A percentile compares a stretch with the other conserved stretches of the same genome.
These are phyloP conservation scores for Ciconia maguari DNA, from an alignment of 2,113 vertebrate species.

Conservation along the genomic window DNA sequence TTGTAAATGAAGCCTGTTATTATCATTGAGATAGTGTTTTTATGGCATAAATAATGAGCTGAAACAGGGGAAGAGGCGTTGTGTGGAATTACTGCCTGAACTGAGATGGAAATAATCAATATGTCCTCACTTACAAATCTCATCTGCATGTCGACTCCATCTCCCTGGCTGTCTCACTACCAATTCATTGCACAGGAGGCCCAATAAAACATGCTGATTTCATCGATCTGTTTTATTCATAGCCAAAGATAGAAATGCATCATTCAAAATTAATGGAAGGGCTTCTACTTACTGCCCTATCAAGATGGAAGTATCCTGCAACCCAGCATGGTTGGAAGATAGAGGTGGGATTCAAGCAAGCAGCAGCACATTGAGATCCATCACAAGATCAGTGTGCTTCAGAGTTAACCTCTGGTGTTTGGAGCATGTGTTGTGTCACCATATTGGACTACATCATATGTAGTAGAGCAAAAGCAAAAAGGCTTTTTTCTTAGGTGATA, in stretches of 20 bases:
- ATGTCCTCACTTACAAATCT: slow-evolving; percentile 81
- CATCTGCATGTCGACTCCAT: slow-evolving; percentile 82
- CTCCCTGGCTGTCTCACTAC: slow-evolving; percentile 72
- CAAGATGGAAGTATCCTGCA: background rate
- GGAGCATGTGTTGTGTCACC: background rate
- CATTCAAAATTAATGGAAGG: slow-evolving; percentile 74
- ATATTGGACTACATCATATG: accelerated
- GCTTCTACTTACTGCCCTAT: slow-evolving; percentile 53
- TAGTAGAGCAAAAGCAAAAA: background rate
- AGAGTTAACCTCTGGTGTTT: background rate
- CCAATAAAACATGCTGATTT: slow-evolving; percentile 76
- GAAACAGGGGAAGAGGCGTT: slow-evolving; percentile 71
- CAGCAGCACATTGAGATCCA: background rate
- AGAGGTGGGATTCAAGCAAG: background rate
- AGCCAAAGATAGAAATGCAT: slow-evolving; percentile 74
- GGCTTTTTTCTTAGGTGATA: background rate
- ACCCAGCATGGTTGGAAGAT: background rate
- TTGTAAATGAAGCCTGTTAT: slow-evolving; percentile 82
- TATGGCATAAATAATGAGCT: slow-evolving; percentile 83
- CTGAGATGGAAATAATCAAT: slow-evolving; percentile 82
- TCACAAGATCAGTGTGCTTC: background rate
- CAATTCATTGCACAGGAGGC: slow-evolving; percentile 77
- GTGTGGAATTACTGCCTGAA: slow-evolving; percentile 79
- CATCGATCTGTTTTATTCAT: slow-evolving; percentile 82
- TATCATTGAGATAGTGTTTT: slow-evolving; percentile 81